Base-by-base conservation (phyloP, 1,140 invertebrate genomes). In the Leptinotarsa defecta region DNA sequence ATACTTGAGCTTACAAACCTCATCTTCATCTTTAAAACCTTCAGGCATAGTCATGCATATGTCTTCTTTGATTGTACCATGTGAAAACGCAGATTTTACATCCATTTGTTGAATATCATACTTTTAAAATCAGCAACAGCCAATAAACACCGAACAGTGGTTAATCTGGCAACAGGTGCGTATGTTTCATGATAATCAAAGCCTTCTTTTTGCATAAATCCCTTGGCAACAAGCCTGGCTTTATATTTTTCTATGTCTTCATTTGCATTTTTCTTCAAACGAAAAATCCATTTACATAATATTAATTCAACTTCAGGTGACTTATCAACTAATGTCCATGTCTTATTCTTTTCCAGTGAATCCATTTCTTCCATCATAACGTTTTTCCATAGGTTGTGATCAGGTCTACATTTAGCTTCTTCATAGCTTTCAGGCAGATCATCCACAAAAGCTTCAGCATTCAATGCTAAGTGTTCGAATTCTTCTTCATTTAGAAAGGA, bases 211-310 rank as follows among this genome's bases (percentile, higher is more conserved):
- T n/a, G n/a, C n/a, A n/a, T n/a, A n/a, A n/a, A n/a, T n/a, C n/a
- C n/a, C n/a, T n/a, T n/a, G n/a, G n/a, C n/a, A n/a, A n/a, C n/a
- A n/a, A n/a, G n/a, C n/a, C n/a, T n/a, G n/a, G n/a, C n/a, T n/a
- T n/a, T n/a, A n/a, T n/a, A n/a, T n/a, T n/a, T n/a, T n/a, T n/a
- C n/a, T n/a, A n/a, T n/a, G n/a, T n/a, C n/a, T 19, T 13, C 43
- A 62, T 75, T 24, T 24, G 43, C 63, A 24, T 52, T 48, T 48
- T 74, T 78, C 3, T 34, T 80, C 77, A 79, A 85, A 70, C 15
- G 1, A 57, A 80, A 88, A 5, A 88, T 85, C 88, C 86, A 88
- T 79, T 82, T 78, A 1, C 71, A 70, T 76, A 4, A 57, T 57
- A 57, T 17, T 57, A 57, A 57, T 57, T 80, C 82, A 52, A 67